Evolutionary conservation across 2,113 vertebrate species (phyloP), one percentile per base, ranked within the genome.

Genomic region (Burhinus bistriatus): DNA sequence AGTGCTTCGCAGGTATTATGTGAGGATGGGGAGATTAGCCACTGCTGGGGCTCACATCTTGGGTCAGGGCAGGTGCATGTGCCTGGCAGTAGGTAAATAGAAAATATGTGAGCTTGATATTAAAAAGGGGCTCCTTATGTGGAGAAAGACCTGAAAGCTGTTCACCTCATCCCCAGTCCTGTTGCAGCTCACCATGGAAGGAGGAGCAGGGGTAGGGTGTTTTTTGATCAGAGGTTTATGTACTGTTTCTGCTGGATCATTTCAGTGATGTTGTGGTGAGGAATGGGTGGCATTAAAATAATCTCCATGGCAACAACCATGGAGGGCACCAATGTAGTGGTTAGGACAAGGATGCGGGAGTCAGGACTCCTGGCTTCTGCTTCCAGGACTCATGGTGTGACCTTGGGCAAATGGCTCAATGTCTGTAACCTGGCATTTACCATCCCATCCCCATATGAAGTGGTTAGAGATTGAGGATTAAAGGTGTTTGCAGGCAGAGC

Each of bases 41-140:
- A 62, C 71, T 82, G 45, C 80, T 51, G 23, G 26, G 59, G 76
- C n/a, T 92, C 88, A 95, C 0, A 20, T 42, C 79, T 93, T 78
- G 80, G 91, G 94, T 93, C 94, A 92, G 91, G 64, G 66, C 92
- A 96, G 94, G 90, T 90, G 92, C 11, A 76, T 70, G 87, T 5
- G 34, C 54, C 89, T 91, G 93, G 61, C 82, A 80, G 79, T 83
- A 62, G 77, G 95, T 97, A 97, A 97, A 97, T 42, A 96, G 81
- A 94, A 95, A 93, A 93, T 95, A 87, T 75, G 69, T 83, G 76
- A 80, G 40, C 66, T 75, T 93, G 93, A 92, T 97, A 95, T 97
- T 94, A 95, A 96, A 97, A 91, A 93, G n/a, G 34, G 32, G 30
- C 12, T 85, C 32, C 45, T 77, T 65, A 30, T 32, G 54, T 57